These are phyloP conservation scores for Drosophila oshimai DNA, from an alignment of 1,140 invertebrate species.

Conservation along the genomic window DNA sequence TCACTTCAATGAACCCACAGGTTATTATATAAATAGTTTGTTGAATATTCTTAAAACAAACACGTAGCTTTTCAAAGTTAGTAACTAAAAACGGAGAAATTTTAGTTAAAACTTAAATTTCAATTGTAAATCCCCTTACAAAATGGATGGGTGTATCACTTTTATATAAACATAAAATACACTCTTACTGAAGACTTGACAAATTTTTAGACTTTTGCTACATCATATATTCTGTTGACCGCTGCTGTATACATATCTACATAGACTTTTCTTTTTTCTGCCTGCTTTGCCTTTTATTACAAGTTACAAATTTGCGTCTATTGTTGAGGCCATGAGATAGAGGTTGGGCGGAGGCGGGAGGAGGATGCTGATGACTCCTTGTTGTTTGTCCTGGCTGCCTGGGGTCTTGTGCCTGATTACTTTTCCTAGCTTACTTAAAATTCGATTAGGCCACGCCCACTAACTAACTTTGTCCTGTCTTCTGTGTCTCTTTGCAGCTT, in stretches of 20 bases:
- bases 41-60: not conserved
- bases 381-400: slow-evolving; percentile 51
- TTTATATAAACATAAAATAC: no score
- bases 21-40: not conserved
- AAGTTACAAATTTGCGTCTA: slow-evolving; percentile 78
- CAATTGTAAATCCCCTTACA: no score
- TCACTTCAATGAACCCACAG: no score
- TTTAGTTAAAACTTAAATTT: no score
- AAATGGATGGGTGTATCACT: no score
- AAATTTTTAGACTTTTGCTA: no score
- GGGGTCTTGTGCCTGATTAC: slow-evolving; percentile 69
- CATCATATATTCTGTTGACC: slow-evolving; percentile 1
- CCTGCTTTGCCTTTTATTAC: slow-evolving; percentile 63
- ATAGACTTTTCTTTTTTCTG: slow-evolving; percentile 30
- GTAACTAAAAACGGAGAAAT: no score
- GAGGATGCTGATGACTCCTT: slow-evolving; percentile 40
- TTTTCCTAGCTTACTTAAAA: slow-evolving; percentile 78
- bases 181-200: no score
- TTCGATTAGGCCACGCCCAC: slow-evolving; percentile 76
- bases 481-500: slow-evolving; percentile 51
- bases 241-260: slow-evolving; percentile 2
- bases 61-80: no score
- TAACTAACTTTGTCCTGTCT: slow-evolving; percentile 67
- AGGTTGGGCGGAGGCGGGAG: slow-evolving; percentile 3
- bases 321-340: slow-evolving; percentile 40